Evolutionary conservation across 2,888 invertebrate species (phyloP), one percentile per base, ranked within the genome.

Genomic region (Stenotaenia linearis): DNA sequence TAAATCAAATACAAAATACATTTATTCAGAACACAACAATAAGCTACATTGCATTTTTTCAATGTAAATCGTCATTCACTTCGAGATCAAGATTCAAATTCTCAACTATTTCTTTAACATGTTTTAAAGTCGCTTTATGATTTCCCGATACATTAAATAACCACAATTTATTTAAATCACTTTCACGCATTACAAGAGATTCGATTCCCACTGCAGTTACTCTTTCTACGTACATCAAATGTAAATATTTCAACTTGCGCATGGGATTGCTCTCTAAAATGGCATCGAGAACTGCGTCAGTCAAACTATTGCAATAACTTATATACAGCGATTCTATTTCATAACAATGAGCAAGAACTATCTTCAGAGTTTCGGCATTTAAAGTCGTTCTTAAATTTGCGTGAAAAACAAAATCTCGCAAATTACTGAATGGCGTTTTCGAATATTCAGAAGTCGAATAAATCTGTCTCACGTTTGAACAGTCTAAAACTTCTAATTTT

Each of bases 141-240:
- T 32, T 77, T 5, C 77, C 77, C 23, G 77, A 30, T 32, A 35
- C 77, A 77, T 77, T 35, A 37, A 77, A 77, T 37, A 77, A 77
- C 77, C 77, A 77, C 6, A 77, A 18, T 32, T 35, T 32, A n/a
- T 23, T 32, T 77, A 77, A 77, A 37, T 77, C 77, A 77, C 77
- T 77, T n/a, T 77, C 77, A 1, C 35, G 77, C 18, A 23, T 30
- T 18, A 77, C 37, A 23, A 77, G 40, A 30, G 35, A 18, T 35
- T 77, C 32, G 7, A 77, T 37, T 18, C 77, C 77, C 32, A 35
- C 40, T 5, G 37, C 77, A 2, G 77, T 77, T 12, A 77, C 15
- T n/a, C 77, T 77, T 35, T 77, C 77, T n/a, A 77, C 77, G 21
- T 77, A 77, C 78, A 78, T 78, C 23, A 78, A 78, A 32, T 78